Percentiles rank a stretch among this genome's conserved stretches.
Evolutionary conservation across 2,113 vertebrate genomes (phyloP).

Genomic region (Leptosomus discolor): DNA sequence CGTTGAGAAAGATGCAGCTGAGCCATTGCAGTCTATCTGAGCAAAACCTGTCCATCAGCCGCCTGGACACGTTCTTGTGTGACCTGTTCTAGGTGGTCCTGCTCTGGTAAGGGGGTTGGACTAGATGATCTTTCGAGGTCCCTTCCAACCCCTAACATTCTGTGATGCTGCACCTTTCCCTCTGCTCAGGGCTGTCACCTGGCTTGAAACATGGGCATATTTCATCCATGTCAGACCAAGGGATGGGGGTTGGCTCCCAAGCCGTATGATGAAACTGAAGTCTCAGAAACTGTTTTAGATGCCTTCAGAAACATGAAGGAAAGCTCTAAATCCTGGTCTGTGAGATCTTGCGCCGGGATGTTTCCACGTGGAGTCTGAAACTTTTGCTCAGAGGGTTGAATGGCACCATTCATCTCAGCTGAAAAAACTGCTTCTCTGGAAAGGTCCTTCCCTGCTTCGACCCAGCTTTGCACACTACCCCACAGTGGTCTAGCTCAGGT

Average conservation of each 20-base stretch:
- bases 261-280: not conserved
- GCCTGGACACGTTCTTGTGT: too few relatives aligned
- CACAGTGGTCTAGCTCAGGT: not conserved
- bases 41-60: not conserved
- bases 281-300: not conserved
- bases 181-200: accelerated
- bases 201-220: not conserved
- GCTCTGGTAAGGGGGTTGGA: too few relatives aligned
- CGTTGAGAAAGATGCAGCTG: not conserved
- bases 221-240: not conserved
- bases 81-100: too few relatives aligned
- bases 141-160: too few relatives aligned
- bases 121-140: too few relatives aligned
- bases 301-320: not conserved
- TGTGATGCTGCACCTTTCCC: not conserved
- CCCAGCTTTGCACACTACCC: not conserved
- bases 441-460: not conserved
- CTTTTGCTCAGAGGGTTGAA: not conserved
- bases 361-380: not conserved
- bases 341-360: accelerated
- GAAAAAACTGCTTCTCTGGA: not conserved
- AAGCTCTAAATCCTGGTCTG: not conserved
- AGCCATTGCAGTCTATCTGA: accelerated
- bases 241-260: not conserved
- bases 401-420: not conserved